A percentile compares a stretch with the other conserved stretches of the same genome.
Conservation (phyloP, 1,140 invertebrate species). For the Campoletis sonorensis region DNA sequence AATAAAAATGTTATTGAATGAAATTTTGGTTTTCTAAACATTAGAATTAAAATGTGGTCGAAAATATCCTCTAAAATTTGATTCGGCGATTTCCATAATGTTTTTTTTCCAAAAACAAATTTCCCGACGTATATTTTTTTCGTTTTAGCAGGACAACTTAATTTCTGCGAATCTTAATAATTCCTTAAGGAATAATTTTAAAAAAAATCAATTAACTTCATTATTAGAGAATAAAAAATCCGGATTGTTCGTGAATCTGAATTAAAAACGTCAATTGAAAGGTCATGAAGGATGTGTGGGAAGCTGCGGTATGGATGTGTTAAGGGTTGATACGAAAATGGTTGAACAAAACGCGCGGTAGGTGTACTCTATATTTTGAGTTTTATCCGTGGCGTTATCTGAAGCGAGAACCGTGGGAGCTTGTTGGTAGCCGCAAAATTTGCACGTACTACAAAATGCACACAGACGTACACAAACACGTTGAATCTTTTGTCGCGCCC, state of each 20-base stretch:
- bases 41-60: too few species aligned
- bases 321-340: slow-evolving; percentile 33
- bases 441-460: slow-evolving; percentile 24
- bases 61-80: too few species aligned
- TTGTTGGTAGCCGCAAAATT: slow-evolving; percentile 32
- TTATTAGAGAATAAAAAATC: too few species aligned
- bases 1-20: neutral
- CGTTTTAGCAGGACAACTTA: too few species aligned
- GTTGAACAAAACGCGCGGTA: slow-evolving; percentile 36
- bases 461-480: slow-evolving; percentile 8
- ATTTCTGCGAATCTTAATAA: too few species aligned
- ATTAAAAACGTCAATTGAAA: too few species aligned
- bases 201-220: too few species aligned
- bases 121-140: too few species aligned
- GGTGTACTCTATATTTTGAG: neutral
- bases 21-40: too few species aligned
- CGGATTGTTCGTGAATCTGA: too few species aligned
- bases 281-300: neutral
- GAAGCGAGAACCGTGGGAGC: slow-evolving; percentile 52
- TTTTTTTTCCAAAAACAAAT: too few species aligned
- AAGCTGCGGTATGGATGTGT: neutral
- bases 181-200: too few species aligned
- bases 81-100: neutral
- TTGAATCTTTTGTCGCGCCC: slow-evolving; percentile 48
- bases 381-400: slow-evolving; percentile 46